Evolutionary conservation across 2,888 invertebrate genomes (phyloP).

Genomic region (Fragum fragum): DNA sequence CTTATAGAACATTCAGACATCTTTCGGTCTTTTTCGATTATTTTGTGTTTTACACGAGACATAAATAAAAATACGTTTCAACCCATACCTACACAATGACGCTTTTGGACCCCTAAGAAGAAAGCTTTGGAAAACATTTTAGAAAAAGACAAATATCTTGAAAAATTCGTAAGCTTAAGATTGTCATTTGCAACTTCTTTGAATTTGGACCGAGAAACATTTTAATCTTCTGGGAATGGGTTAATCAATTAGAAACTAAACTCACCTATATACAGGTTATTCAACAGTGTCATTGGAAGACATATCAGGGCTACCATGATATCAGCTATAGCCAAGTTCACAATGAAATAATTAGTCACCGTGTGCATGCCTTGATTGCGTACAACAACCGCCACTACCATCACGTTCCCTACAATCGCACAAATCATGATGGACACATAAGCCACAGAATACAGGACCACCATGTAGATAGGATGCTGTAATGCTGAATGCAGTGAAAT

Average conservation of each 20-base stretch:
- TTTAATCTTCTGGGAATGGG: constrained; percentile 1
- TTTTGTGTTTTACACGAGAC: too few relatives aligned
- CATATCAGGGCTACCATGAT: constrained; percentile 80
- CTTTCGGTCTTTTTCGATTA: too few relatives aligned
- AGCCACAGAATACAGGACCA: constrained; percentile 82
- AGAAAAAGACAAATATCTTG: too few relatives aligned
- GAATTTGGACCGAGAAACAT: too few relatives aligned
- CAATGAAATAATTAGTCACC: constrained; percentile 85
- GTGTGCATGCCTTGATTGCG: constrained; percentile 85
- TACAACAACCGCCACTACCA: constrained; percentile 85
- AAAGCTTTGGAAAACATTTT: too few relatives aligned
- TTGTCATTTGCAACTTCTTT: too few relatives aligned
- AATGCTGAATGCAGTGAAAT: constrained; percentile 38
- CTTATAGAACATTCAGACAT: too few relatives aligned
- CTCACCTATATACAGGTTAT: constrained; percentile 79
- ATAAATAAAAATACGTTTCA: too few relatives aligned
- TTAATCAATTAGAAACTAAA: constrained; percentile 4
- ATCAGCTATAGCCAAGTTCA: constrained; percentile 81
- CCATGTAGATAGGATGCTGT: constrained; percentile 77
- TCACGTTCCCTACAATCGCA: constrained; percentile 85
- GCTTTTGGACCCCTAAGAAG: too few relatives aligned
- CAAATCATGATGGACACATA: constrained; percentile 84
- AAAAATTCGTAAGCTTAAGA: too few relatives aligned
- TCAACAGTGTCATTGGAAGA: constrained; percentile 78
- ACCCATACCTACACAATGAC: too few relatives aligned